phyloP scores from a whole-genome alignment of 2,797 vertebrate genomes.

The Pseudomugil gertrudae region DNA sequence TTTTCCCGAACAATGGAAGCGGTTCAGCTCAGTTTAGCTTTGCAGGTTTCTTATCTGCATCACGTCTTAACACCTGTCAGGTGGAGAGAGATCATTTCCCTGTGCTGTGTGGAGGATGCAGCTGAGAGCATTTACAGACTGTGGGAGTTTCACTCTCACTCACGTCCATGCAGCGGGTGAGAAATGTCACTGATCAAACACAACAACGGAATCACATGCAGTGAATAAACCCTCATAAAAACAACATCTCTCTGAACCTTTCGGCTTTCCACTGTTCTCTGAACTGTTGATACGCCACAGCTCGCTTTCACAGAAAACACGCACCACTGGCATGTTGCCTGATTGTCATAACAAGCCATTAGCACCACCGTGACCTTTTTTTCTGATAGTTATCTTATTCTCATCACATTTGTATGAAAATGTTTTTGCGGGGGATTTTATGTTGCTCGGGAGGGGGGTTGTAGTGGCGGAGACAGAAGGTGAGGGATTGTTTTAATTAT shows the following conservation, averaged over 20 bases:
- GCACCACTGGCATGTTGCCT: not conserved
- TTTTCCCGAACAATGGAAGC: constrained; percentile 22
- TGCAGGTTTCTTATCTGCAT: constrained; percentile 48
- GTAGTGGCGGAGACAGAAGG: constrained; percentile 2
- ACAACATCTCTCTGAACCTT: too few relatives aligned
- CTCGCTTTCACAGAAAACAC: constrained; percentile 41
- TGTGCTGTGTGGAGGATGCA: constrained; percentile 36
- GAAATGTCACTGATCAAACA: constrained; percentile 19
- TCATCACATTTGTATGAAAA: not conserved
- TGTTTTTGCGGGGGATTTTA: not conserved
- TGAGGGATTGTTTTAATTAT: constrained; percentile 43
- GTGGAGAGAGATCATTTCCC: constrained; percentile 37
- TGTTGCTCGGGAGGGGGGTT: constrained; percentile 6
- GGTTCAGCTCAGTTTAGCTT: constrained; percentile 33
- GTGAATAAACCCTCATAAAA: constrained; percentile 30
- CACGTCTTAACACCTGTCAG: constrained; percentile 61
- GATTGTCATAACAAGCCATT: constrained; percentile 28
- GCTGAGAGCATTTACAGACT: constrained; percentile 14
- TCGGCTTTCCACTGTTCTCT: constrained; percentile 45
- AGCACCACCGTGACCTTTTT: not conserved
- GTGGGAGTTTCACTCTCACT: constrained; percentile 15
- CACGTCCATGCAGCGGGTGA: constrained; percentile 20
- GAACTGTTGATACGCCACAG: constrained; percentile 43
- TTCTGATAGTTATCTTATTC: not conserved
- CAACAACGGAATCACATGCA: constrained; percentile 17